Evolutionary conservation across 2,888 invertebrate genomes (phyloP), one percentile per base, ranked within the genome.

Genomic region (Parthenolecanium corni): DNA sequence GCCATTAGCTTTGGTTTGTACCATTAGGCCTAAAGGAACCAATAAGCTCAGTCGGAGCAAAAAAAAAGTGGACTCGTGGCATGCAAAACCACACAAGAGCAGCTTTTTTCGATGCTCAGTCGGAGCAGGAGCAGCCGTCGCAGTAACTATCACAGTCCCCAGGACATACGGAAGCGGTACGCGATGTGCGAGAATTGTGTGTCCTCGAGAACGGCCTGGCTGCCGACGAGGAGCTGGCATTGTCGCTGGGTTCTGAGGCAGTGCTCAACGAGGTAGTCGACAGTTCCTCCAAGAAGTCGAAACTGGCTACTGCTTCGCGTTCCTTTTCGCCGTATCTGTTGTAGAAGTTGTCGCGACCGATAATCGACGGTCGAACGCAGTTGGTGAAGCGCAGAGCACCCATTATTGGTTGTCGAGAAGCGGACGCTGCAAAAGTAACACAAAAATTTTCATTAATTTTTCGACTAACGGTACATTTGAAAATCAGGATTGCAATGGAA

Each of bases 281-380:
- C 69, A 84, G 74, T 70, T 83, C 83, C 74, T 86, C 83, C 69
- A 87, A 79, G 77, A 87, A 87, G 76, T 86, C 86, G 76, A 87
- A 87, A 70, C 81, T 82, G 66, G 86, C 83, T 69, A 87, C 84
- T 66, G 86, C 86, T 72, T 85, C 86, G 66, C 79, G 79, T 72
- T 87, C 86, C 71, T 83, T 81, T 69, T 84, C 84, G 52, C 86
- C 86, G 77, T 81, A 87, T 69, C 86, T 80, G 66, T 84, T 82
- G 79, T 81, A 87, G 77, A 87, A 84, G 71, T 85, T 85, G 67
- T 82, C 81, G 65, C 86, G 80, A 69, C 84, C 86, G 71, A 87
- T 80, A 76, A 87, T 85, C 71, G 84, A 82, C 53, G 85, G 83
- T 64, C 87, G 75, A 14, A 71, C 68, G 20, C 69, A 65, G n/a